These are phyloP conservation scores for Yponomeuta sedellus DNA, from an alignment of 2,888 invertebrate species.

Conservation along the genomic window DNA sequence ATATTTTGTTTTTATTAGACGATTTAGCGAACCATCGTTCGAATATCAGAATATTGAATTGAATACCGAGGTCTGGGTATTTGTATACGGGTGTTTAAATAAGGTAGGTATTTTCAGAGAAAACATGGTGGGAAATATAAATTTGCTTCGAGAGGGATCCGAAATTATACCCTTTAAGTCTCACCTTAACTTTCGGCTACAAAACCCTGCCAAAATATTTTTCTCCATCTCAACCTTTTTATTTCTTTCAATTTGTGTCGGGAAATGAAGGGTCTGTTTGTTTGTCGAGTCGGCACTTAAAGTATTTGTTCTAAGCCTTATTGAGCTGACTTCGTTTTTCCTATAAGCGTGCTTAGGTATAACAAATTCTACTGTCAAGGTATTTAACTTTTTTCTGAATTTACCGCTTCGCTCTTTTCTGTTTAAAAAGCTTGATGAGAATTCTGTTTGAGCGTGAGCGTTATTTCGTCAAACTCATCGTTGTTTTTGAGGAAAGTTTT, in stretches of 20 bases:
- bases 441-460: neutral
- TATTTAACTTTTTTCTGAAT: conserved; percentile 18
- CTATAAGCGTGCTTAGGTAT: conserved; percentile 36
- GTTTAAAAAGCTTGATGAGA: neutral
- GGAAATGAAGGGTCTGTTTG: conserved; percentile 49
- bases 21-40: too few relatives aligned
- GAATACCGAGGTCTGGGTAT: too few relatives aligned
- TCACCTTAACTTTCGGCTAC: neutral
- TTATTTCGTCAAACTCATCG: neutral
- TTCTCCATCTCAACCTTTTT: conserved; percentile 10
- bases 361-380: conserved; percentile 25
- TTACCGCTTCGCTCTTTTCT: conserved; percentile 17
- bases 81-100: too few relatives aligned
- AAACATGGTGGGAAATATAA: too few relatives aligned
- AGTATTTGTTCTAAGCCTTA: conserved; percentile 46
- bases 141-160: too few relatives aligned
- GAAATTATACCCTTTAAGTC: neutral
- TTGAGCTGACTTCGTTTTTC: conserved; percentile 27
- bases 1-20: too few relatives aligned
- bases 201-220: conserved; percentile 15
- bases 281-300: conserved; percentile 39
- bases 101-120: too few relatives aligned
- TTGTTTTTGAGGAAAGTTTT: neutral
- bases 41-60: too few relatives aligned
- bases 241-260: conserved; percentile 43